Base-by-base conservation (phyloP, 1,140 invertebrate genomes). In the Bathynomus jamesi region DNA sequence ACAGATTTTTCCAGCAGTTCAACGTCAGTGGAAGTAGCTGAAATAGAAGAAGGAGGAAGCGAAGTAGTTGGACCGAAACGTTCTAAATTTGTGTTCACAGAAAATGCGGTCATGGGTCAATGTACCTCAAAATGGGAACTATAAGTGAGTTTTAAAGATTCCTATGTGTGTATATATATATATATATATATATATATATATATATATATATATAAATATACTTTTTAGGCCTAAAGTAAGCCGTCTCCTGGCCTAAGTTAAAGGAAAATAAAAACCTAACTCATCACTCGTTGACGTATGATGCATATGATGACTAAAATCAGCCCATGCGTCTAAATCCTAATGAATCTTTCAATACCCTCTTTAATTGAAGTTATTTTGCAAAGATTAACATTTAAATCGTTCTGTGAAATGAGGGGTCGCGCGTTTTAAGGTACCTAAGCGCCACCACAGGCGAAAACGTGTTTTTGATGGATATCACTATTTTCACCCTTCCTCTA, bases 271-370 rank as follows among this genome's bases (percentile, higher is more conserved):
- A 5, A 68, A 31, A 7, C 70, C 72, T 17, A 30, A 69, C 61
- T 69, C 69, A 28, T 69, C 72, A 2, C 61, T 69, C 67, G 70
- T 62, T 64, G 65, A 65, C 63, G 70, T 65, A 60, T 68, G 13
- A 76, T 72, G 31, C 73, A 72, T 31, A 72, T 60, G 21, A 67
- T 76, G 10, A 73, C 71, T 13, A 71, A 72, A 53, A 65, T 62
- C 30, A 73, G 29, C 60, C 61, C 94, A 94, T 78, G 94, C 93
- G 7, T 94, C 91, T 79, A 95, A 96, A 83, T 96, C 96, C 81
- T 83, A 96, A 10, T 85, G 93, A 77, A 93, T 95, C 89, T 93
- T 93, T 4, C 93, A 93, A 60, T 92, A 95, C 71, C 89, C 91
- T 92, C 80, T 86, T 87, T 80, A 62, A 4, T 17, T 60, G 29